These are phyloP conservation scores for Orthosia cruda DNA, from an alignment of 2,888 invertebrate species.

Conservation along the genomic window DNA sequence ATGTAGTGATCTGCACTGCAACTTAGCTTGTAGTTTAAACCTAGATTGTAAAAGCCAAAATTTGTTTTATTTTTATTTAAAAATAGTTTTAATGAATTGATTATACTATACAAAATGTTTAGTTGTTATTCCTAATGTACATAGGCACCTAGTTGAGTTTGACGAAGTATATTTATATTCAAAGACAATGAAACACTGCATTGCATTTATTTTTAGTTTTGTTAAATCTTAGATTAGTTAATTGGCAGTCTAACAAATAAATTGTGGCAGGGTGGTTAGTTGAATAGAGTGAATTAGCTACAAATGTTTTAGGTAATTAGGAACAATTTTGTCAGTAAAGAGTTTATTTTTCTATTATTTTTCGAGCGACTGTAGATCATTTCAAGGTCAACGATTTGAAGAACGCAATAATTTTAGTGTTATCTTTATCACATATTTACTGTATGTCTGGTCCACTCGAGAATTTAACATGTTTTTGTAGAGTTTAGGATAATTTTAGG, in stretches of 20 bases:
- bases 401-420: slow-evolving; percentile 41
- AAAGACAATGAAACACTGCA: slow-evolving; percentile 58
- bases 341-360: slow-evolving; percentile 10
- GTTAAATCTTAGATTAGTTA: slow-evolving; percentile 26
- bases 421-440: background rate
- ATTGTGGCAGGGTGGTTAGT: slow-evolving; percentile 39
- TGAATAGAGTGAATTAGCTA: slow-evolving; percentile 12
- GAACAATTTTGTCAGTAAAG: slow-evolving; percentile 23
- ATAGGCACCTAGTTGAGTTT: slow-evolving; percentile 47
- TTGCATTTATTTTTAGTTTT: slow-evolving; percentile 61
- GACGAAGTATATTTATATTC: slow-evolving; percentile 40
- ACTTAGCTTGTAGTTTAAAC: slow-evolving; percentile 2
- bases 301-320: slow-evolving; percentile 26
- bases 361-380: slow-evolving; percentile 2
- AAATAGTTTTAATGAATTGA: slow-evolving; percentile 34
- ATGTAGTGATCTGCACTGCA: slow-evolving; percentile 21
- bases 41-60: slow-evolving; percentile 21
- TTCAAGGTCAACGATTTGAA: slow-evolving; percentile 26
- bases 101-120: slow-evolving; percentile 37
- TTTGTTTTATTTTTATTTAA: slow-evolving; percentile 6
- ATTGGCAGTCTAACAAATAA: slow-evolving; percentile 47
- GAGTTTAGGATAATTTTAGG: slow-evolving; percentile 34
- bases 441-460: slow-evolving; percentile 8
- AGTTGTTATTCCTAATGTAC: slow-evolving; percentile 48
- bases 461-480: slow-evolving; percentile 16